phyloP scores from a whole-genome alignment of 2,113 vertebrate species.

The Pandion haliaetus region DNA sequence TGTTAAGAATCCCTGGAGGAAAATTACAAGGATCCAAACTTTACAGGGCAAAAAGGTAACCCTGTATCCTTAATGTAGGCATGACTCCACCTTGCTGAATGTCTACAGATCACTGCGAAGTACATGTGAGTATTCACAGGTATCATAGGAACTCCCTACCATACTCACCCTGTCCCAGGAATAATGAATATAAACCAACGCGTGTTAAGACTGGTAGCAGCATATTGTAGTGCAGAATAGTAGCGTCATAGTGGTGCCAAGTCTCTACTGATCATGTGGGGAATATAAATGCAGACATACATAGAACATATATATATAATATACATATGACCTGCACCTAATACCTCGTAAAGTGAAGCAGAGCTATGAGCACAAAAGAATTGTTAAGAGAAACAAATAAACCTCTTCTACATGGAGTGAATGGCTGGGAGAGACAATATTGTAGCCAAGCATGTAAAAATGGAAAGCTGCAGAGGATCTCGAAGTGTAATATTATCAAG shows the following conservation, averaged over 20 bases:
- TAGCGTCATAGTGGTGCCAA: not conserved
- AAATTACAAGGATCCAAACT: not conserved
- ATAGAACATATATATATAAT: not conserved
- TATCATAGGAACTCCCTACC: not conserved
- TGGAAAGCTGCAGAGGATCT: not conserved
- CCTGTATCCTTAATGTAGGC: accelerated
- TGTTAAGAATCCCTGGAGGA: not conserved
- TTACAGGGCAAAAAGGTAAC: not conserved
- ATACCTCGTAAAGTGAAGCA: not conserved
- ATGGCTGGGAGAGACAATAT: not conserved
- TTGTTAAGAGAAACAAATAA: not conserved
- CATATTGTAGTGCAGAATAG: not conserved
- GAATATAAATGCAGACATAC: not conserved
- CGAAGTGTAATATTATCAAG: not conserved
- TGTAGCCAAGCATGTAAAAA: not conserved
- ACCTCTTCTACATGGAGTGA: not conserved
- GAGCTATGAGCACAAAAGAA: not conserved
- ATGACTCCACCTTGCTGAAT: not conserved
- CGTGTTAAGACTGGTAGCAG: not conserved
- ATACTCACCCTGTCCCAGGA: not conserved
- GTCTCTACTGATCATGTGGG: not conserved
- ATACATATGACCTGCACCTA: not conserved
- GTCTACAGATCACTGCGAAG: not conserved
- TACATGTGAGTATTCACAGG: not conserved
- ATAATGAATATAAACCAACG: not conserved